Conservation (phyloP, 1,140 invertebrate species). For the Nephila pilipes region DNA sequence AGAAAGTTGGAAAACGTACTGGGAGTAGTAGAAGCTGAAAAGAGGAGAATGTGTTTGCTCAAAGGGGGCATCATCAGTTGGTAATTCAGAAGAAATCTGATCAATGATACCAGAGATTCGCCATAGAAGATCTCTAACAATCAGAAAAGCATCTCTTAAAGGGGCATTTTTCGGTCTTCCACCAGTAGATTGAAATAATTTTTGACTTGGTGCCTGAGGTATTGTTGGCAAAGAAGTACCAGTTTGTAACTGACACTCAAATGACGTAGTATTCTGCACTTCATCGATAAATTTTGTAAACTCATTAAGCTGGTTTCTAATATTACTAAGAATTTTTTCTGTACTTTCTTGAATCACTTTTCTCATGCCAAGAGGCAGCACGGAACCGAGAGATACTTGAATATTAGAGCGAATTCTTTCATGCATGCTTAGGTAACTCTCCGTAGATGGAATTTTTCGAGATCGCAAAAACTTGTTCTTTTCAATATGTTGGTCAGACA, state of each 20-base stretch:
- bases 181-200: neutral
- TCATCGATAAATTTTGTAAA: slow-evolving; percentile 4
- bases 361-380: neutral
- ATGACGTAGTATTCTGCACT: neutral
- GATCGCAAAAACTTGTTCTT: neutral
- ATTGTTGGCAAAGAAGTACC: neutral
- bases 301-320: neutral
- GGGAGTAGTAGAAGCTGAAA: neutral
- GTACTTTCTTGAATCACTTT: neutral
- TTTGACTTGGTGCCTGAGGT: neutral
- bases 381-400: neutral
- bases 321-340: neutral
- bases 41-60: neutral
- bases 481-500: neutral
- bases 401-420: neutral
- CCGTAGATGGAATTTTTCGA: neutral
- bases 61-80: neutral
- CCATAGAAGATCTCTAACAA: neutral
- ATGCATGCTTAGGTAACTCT: neutral
- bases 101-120: neutral
- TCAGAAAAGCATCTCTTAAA: slow-evolving; percentile 38
- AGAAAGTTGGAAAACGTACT: slow-evolving; percentile 23
- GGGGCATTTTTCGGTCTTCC: neutral
- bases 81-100: neutral
- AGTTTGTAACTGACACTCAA: neutral